Evolutionary conservation across 2,113 vertebrate genomes (phyloP), one percentile per base, ranked within the genome.

Genomic region (Petaurus breviceps): DNA sequence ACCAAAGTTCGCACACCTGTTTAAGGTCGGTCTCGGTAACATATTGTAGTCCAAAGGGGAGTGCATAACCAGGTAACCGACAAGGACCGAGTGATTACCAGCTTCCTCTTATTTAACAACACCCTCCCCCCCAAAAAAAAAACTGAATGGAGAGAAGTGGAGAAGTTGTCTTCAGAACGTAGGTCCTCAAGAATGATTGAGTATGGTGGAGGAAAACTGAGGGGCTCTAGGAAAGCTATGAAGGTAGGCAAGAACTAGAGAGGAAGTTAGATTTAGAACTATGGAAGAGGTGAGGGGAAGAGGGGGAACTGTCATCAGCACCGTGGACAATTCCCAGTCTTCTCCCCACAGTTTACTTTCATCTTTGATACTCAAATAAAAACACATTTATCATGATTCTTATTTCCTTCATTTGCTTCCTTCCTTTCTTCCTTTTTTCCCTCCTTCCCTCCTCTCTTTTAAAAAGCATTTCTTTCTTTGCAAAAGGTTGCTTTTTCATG

Each of bases 261-360:
- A 0, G 43, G 14, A 26, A 84, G 14, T 89, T 26, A 47, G 16
- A 28, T 55, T 90, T 90, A 26, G 53, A 94, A 54, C 46, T 26
- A n/a, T 84, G 68, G 19, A 43, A 55, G 52, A n/a, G n/a, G n/a
- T n/a, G n/a, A n/a, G 0, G 26, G 47, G 53, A 5, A 0, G 6
- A 3, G 31, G 94, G 0, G 49, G 26, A 95, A 94, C 61, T 0
- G 54, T 10, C 51, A 95, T 98, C 98, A 98, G 98, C 93, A 98
- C 98, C 98, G 51, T 95, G 98, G 98, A 98, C 97, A 98, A 97
- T 14, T 97, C 98, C 96, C 77, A 24, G 49, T 8, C 28, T 24
- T 0, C 16, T 0, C 92, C 8, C 91, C 25, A 90, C 91, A 46
- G n/a, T 54, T 26, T 0, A 0, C 8, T 0, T 11, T 22, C 37